These are phyloP conservation scores for Scrobipalpa atriplicella DNA, from an alignment of 2,888 invertebrate genomes.

Conservation along the genomic window DNA sequence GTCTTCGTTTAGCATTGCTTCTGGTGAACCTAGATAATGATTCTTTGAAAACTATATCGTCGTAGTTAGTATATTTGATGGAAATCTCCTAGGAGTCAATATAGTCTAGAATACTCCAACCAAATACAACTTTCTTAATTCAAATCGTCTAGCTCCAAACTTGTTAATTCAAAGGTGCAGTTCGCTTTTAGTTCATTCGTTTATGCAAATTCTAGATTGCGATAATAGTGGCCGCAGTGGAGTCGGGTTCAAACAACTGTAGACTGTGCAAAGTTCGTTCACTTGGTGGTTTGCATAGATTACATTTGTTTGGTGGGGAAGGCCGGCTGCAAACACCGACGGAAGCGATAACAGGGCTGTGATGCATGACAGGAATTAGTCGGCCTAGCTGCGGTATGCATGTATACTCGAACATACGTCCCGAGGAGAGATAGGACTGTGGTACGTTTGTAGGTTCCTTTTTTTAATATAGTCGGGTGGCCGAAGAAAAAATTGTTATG, in stretches of 20 bases:
- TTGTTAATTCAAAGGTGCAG: conserved; percentile 14
- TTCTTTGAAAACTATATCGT: no score
- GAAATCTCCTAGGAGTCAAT: no score
- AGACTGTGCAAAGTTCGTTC: conserved; percentile 51
- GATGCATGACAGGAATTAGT: conserved; percentile 22
- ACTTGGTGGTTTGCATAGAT: conserved; percentile 51
- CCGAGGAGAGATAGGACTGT: neutral
- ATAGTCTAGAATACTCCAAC: neutral
- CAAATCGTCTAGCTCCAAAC: neutral
- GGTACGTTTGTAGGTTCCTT: no score
- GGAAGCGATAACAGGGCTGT: conserved; percentile 53
- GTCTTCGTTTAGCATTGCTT: no score
- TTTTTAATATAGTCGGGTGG: no score
- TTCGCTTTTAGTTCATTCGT: conserved; percentile 14
- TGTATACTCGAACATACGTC: neutral
- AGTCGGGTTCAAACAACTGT: conserved; percentile 29
- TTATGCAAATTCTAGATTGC: conserved; percentile 29
- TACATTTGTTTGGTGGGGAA: conserved; percentile 40
- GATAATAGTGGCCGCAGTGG: conserved; percentile 35
- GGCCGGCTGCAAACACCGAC: conserved; percentile 51
- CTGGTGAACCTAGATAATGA: no score
- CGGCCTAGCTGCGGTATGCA: conserved; percentile 12
- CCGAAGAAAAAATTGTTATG: no score
- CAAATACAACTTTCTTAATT: neutral
- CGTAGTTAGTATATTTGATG: no score